These are phyloP conservation scores for Scaptodrosophila lebanonensis DNA, from an alignment of 1,140 invertebrate species.

Conservation along the genomic window DNA sequence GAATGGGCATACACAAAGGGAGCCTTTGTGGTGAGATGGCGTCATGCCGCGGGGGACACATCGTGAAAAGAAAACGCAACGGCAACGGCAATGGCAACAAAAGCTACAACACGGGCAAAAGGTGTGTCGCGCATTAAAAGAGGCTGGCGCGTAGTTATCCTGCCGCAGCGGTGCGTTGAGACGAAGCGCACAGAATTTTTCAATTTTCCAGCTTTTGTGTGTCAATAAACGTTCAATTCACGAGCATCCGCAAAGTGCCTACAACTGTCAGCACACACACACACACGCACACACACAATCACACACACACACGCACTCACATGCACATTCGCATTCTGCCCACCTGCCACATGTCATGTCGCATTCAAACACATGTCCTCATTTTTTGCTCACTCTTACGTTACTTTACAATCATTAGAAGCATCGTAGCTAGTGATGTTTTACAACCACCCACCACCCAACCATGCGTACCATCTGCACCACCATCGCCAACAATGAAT, in stretches of 20 bases:
- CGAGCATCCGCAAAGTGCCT: constrained; percentile 64
- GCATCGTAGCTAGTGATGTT: neutral
- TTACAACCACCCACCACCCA: constrained; percentile 2
- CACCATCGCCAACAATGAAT: constrained; percentile 37
- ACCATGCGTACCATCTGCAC: constrained; percentile 2
- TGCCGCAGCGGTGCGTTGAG: neutral
- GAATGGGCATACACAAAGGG: constrained; percentile 54
- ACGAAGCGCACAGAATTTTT: constrained; percentile 56
- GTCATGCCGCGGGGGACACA: constrained; percentile 35
- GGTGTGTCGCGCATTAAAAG: constrained; percentile 52
- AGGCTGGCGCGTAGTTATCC: neutral
- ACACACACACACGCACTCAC: constrained; percentile 6
- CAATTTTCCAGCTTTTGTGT: constrained; percentile 73
- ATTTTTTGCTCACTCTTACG: constrained; percentile 37
- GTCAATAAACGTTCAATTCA: constrained; percentile 73
- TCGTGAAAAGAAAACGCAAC: constrained; percentile 18
- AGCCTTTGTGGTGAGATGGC: constrained; percentile 44
- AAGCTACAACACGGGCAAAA: constrained; percentile 27
- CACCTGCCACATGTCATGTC: constrained; percentile 10
- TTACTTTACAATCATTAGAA: constrained; percentile 65
- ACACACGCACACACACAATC: neutral
- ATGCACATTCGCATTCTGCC: constrained; percentile 4
- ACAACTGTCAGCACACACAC: constrained; percentile 52
- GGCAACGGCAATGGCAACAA: constrained; percentile 1
- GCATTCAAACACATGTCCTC: constrained; percentile 18